Evolutionary conservation across 2,113 vertebrate species (phyloP).

Genomic region (Sakesphorus luctuosus): DNA sequence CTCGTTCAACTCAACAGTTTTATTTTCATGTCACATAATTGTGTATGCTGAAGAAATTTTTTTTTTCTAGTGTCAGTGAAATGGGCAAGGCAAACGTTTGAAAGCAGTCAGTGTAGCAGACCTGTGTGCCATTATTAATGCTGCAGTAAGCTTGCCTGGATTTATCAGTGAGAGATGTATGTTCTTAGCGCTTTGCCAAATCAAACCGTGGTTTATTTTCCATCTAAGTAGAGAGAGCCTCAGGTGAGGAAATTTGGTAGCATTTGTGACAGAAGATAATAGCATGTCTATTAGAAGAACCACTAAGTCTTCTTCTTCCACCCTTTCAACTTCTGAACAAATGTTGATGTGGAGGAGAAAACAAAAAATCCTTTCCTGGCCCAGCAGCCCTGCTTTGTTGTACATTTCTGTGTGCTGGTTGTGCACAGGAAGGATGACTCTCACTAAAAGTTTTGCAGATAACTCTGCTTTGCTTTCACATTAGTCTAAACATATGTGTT

Average conservation of each 20-base stretch:
- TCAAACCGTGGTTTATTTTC: not conserved
- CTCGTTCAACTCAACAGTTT: not conserved
- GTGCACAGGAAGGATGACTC: not conserved
- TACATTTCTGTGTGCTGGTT: not conserved
- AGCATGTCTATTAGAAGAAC: not conserved
- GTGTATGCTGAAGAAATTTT: not conserved
- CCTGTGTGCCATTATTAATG: not conserved
- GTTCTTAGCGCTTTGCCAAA: not conserved
- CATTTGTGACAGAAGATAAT: not conserved
- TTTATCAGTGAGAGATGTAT: not conserved
- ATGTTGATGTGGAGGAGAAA: rapidly evolving
- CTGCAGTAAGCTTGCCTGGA: not conserved
- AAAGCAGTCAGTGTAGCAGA: not conserved
- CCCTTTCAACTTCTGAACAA: not conserved
- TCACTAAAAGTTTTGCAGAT: not conserved
- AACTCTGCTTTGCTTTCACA: not conserved
- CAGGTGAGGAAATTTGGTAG: not conserved
- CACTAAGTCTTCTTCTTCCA: not conserved
- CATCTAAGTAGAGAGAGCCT: not conserved
- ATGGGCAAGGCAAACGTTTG: not conserved
- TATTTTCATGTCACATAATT: not conserved
- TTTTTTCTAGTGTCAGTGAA: not conserved
- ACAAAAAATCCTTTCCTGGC: not conserved
- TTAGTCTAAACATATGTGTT: rapidly evolving
- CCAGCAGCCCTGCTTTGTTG: not conserved